Conservation (phyloP, 2,113 vertebrate genomes). For the Bubo bubo region DNA sequence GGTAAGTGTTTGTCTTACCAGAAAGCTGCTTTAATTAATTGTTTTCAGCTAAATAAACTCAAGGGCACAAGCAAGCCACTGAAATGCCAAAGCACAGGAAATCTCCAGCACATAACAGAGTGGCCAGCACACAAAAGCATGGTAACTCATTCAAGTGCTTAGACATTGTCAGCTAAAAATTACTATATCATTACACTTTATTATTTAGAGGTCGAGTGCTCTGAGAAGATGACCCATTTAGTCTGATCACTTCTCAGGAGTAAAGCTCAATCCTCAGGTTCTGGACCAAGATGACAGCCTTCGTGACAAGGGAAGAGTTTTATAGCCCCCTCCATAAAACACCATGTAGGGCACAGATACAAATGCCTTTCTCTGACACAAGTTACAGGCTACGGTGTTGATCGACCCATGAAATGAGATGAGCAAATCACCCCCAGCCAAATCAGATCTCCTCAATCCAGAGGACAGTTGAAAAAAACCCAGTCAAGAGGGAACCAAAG, state of each 20-base stretch:
- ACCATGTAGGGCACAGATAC: not conserved
- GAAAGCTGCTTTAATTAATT: not conserved
- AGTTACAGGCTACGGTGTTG: not conserved
- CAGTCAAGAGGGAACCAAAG: not conserved
- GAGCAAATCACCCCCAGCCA: not conserved
- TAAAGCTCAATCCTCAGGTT: not conserved
- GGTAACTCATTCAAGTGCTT: not conserved
- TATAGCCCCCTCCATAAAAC: not conserved
- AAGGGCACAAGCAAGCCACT: not conserved
- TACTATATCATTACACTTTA: not conserved
- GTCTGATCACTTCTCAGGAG: not conserved
- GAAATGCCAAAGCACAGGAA: not conserved
- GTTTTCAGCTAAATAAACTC: constrained; percentile 3
- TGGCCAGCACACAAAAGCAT: not conserved
- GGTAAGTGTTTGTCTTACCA: not conserved
- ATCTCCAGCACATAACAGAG: not conserved
- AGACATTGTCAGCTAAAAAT: not conserved
- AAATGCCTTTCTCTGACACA: not conserved
- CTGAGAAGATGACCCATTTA: not conserved
- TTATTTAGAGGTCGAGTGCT: not conserved
- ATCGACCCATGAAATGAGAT: not conserved
- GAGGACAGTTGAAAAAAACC: not conserved
- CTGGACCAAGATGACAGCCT: not conserved
- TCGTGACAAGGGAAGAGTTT: not conserved
- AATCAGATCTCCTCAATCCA: not conserved